Base-by-base conservation (phyloP, 2,888 invertebrate genomes). In the Dasysyrphus tricinctus region DNA sequence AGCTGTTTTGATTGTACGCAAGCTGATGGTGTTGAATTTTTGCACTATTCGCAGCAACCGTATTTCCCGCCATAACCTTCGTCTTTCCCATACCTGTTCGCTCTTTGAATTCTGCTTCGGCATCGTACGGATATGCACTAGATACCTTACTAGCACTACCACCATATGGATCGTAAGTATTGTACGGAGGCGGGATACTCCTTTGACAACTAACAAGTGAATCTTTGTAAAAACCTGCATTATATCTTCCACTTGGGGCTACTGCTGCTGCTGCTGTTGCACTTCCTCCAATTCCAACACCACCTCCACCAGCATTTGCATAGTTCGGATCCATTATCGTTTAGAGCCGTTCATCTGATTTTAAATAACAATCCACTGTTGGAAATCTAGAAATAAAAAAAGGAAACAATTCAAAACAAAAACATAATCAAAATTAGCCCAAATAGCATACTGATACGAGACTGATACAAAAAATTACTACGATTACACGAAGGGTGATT, bases 181-280 rank as follows among this genome's bases (percentile, higher is more conserved):
- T 88, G 74, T 88, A 89, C 1, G 85, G 24, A 8, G 67, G 7
- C 6, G 19, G 34, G 6, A 63, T 29, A 54, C 75, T 80, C 29
- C 85, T 57, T 63, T 88, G 88, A 67, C 74, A 82, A 59, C 80
- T 88, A 7, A 70, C 85, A 42, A 73, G 42, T 59, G 78, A 72
- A 19, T 87, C 87, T 29, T 88, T 88, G 24, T 87, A 88, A 61
- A 76, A 87, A 12, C 24, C 16, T 11, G 70, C 19, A 37, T 59
- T 84, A 39, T 78, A 90, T 42, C 81, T 83, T 69, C 65, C 84
- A 49, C 49, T 63, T 39, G 65, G 56, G 76, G 63, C 11, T 3
- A 44, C 88, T 88, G 88, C 88, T 11, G 88, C 88, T 24, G 78
- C 78, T n/a, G 76, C 61, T 88, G n/a, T n/a, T n/a, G 88, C 88